Conservation (phyloP, 2,113 vertebrate species). For the Chloropsis hardwickii region DNA sequence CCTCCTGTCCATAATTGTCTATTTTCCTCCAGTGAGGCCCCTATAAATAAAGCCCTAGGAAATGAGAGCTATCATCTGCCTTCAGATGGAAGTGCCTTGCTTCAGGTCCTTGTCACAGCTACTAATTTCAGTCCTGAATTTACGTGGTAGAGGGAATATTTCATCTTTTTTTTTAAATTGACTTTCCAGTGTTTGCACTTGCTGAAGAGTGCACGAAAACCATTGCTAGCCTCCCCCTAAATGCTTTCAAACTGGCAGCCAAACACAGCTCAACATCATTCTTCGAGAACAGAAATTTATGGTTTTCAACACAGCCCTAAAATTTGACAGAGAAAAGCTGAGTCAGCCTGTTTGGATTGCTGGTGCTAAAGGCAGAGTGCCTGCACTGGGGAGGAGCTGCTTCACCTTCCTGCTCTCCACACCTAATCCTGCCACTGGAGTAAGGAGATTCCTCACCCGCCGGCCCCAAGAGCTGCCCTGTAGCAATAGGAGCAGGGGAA, state of each 20-base stretch:
- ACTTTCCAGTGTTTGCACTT: not conserved
- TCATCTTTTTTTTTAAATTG: not conserved
- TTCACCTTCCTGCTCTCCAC: not conserved
- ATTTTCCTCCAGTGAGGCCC: not conserved
- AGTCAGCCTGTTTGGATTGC: not conserved
- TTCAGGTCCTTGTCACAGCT: not conserved
- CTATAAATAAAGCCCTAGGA: not conserved
- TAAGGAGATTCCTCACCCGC: not conserved
- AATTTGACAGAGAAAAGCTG: not conserved
- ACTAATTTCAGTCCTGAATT: not conserved
- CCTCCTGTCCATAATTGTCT: not conserved
- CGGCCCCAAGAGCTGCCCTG: not conserved
- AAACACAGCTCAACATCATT: not conserved
- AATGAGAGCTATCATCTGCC: not conserved
- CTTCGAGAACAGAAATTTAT: not conserved
- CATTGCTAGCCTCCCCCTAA: not conserved
- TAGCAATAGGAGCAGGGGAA: not conserved
- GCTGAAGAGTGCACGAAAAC: not conserved
- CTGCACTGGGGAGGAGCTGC: not conserved
- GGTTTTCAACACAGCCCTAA: not conserved
- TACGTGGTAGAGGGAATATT: not conserved
- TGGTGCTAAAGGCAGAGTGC: not conserved
- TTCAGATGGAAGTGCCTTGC: not conserved
- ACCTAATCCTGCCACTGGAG: not conserved
- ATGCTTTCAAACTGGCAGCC: not conserved